These are phyloP conservation scores for Platyrinchus mystaceus DNA, from an alignment of 2,797 vertebrate genomes.

Conservation along the genomic window DNA sequence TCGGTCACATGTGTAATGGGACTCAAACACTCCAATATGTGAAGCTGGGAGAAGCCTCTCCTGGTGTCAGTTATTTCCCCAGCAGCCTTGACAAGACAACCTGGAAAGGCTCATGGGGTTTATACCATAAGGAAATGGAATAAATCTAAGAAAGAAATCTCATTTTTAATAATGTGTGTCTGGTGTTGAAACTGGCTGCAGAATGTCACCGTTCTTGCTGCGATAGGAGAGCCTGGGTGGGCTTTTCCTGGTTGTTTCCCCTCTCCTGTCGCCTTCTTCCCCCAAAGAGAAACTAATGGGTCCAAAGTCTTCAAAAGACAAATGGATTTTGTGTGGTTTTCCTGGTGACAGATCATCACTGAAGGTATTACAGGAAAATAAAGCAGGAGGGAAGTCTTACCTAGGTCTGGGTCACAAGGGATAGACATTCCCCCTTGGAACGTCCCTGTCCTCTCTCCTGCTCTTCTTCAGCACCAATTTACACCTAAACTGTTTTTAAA, in stretches of 20 bases:
- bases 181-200: neutral
- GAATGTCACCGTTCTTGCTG: neutral
- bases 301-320: neutral
- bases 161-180: neutral
- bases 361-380: neutral
- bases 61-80: neutral
- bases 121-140: neutral
- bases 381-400: neutral
- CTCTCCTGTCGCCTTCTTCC: fast-evolving
- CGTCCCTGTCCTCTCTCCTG: neutral
- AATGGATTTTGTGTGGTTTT: neutral
- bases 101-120: neutral
- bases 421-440: neutral
- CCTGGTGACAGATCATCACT: neutral
- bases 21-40: neutral
- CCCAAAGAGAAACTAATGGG: neutral
- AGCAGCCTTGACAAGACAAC: neutral
- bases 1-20: neutral
- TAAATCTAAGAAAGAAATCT: neutral
- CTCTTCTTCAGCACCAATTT: neutral
- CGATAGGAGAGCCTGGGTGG: neutral
- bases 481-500: neutral
- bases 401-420: neutral
- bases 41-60: neutral
- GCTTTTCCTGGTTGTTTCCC: neutral